A percentile compares a stretch with the other conserved stretches of the same genome.
Evolutionary conservation across 2,797 vertebrate species (phyloP).

Genomic region (Pantherophis alleghaniensis): DNA sequence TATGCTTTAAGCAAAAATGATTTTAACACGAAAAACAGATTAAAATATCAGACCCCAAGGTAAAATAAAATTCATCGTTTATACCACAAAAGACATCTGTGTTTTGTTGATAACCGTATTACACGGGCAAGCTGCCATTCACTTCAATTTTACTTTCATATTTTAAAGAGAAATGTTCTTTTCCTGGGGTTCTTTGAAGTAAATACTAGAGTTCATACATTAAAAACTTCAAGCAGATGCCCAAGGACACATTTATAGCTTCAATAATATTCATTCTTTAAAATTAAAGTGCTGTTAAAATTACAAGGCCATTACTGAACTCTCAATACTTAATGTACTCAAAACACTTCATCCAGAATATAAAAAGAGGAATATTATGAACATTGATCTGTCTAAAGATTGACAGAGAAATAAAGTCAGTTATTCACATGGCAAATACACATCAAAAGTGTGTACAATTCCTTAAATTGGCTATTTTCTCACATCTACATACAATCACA

Average conservation of each 20-base stretch:
- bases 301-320: not conserved
- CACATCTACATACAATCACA: not conserved
- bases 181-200: not conserved
- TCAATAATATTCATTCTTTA: not conserved
- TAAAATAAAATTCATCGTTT: not conserved
- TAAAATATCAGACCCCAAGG: not conserved
- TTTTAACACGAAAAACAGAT: not conserved
- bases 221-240: constrained; percentile 5
- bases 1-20: not conserved
- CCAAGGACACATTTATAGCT: not conserved
- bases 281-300: not conserved
- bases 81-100: not conserved
- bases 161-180: not conserved
- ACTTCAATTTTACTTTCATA: not conserved
- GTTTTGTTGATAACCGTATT: not conserved
- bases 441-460: not conserved
- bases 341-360: not conserved
- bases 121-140: not conserved
- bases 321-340: not conserved
- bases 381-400: not conserved
- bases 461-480: not conserved
- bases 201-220: not conserved
- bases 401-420: not conserved
- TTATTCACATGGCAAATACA: not conserved
- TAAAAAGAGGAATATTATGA: not conserved